Evolutionary conservation across 2,113 vertebrate genomes (phyloP).

Genomic region (Phylloscopus whistleri): DNA sequence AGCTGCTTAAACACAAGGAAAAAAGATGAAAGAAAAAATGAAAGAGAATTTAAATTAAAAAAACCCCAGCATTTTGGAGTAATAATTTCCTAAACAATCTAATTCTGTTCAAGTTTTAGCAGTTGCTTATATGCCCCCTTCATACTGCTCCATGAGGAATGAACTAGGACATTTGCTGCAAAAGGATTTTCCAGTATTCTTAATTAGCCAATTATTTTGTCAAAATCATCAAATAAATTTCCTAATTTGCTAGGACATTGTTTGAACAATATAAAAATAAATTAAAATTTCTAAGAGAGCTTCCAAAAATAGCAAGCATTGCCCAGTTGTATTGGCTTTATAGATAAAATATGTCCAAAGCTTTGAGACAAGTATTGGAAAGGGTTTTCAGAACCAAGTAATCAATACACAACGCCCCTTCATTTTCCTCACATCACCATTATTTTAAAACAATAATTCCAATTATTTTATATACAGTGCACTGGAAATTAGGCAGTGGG

Average conservation of each 20-base stretch:
- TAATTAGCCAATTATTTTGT: not conserved
- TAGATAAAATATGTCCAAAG: not conserved
- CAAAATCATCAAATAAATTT: not conserved
- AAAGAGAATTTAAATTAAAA: not conserved
- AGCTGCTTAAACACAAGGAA: not conserved
- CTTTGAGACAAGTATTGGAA: not conserved
- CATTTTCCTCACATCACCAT: not conserved
- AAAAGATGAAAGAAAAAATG: not conserved
- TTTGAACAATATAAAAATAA: not conserved
- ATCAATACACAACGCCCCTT: not conserved
- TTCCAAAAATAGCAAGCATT: not conserved
- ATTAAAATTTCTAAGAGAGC: not conserved
- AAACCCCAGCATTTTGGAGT: fast-evolving
- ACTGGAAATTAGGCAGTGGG: not conserved
- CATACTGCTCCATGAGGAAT: not conserved
- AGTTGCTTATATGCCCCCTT: not conserved
- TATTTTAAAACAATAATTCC: not conserved
- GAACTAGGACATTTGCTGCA: not conserved
- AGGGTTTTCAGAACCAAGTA: not conserved
- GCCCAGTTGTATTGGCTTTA: not conserved
- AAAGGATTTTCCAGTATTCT: not conserved
- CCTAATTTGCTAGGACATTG: not conserved
- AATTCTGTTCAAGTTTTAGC: not conserved
- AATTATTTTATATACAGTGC: not conserved
- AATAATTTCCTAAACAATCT: not conserved